Base-by-base conservation (phyloP, 2,888 invertebrate genomes). In the Hypercompe scribonia region DNA sequence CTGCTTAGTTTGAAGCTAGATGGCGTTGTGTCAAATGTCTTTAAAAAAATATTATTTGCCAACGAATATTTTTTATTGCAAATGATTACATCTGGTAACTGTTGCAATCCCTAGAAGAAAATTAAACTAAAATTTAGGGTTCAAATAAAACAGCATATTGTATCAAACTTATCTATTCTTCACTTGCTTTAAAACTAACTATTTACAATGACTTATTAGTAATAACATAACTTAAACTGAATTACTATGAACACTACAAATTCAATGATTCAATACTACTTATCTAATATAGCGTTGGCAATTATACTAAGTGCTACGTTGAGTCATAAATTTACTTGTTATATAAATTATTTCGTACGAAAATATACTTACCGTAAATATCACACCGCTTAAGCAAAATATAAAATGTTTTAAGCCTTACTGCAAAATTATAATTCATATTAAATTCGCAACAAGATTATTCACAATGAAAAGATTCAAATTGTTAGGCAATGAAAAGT, bases 341-440 rank as follows among this genome's bases (percentile, higher is more conserved):
- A 72, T 70, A 76, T 77, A 79, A 82, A 79, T 84, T 79, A 82
- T 72, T 76, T 83, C 58, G 78, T 79, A 84, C 50, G 76, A 83
- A 78, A 77, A 78, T 78, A 83, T 74, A 80, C 87, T 89, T 90
- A 90, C 70, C 84, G 87, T 90, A 89, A 89, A 91, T 93, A 93
- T 94, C 93, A 94, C 94, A 93, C 93, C 89, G 82, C 90, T 87
- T 88, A 89, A 87, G 79, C 85, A 86, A 81, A 82, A 77, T 76
- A 79, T 76, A 79, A 79, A 77, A 77, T 15, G 28, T 78, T 78
- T 79, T 82, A 77, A 74, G 82, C 83, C 79, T 80, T 81, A 58
- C 73, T 76, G 71, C 67, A 72, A 72, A 65, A 70, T 66, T 39
- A 71, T 69, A 69, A 72, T 65, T 61, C 31, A 31, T 61, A 31